phyloP scores from a whole-genome alignment of 2,888 invertebrate species.

The Pyrrhia umbra region DNA sequence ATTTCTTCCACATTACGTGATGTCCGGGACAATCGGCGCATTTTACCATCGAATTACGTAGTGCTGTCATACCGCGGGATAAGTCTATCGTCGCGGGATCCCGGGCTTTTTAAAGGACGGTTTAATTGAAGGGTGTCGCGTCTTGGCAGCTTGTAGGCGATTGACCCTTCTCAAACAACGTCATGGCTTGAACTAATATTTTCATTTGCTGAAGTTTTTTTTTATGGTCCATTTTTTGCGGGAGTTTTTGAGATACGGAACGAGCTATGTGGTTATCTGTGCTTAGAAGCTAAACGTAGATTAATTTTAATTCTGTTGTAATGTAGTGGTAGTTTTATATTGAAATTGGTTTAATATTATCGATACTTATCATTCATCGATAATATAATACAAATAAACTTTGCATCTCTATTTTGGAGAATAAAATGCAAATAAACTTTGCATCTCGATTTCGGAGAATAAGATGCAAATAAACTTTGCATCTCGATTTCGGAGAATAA shows the following conservation, averaged over 20 bases:
- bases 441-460: no score
- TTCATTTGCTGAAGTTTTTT: constrained; percentile 31
- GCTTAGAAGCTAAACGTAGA: constrained; percentile 17
- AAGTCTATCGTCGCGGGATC: constrained; percentile 35
- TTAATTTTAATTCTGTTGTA: constrained; percentile 16
- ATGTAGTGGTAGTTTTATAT: not conserved
- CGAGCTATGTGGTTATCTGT: constrained; percentile 32
- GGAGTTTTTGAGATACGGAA: constrained; percentile 22
- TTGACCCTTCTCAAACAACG: constrained; percentile 57
- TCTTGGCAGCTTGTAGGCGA: constrained; percentile 23
- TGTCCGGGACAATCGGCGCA: constrained; percentile 43
- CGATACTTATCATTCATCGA: no score
- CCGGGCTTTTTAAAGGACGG: constrained; percentile 36
- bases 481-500: no score
- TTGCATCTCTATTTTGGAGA: no score
- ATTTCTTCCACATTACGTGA: constrained; percentile 30
- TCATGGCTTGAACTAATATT: constrained; percentile 40
- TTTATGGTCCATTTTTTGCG: constrained; percentile 26
- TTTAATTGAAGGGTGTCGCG: constrained; percentile 54
- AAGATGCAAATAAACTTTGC: no score
- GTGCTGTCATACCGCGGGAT: constrained; percentile 45
- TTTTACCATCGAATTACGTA: constrained; percentile 44
- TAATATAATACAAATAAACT: no score
- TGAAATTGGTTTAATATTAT: not conserved
- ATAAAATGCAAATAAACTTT: no score